Evolutionary conservation across 2,888 invertebrate species (phyloP).

Genomic region (Drepanosiphum platanoidis): DNA sequence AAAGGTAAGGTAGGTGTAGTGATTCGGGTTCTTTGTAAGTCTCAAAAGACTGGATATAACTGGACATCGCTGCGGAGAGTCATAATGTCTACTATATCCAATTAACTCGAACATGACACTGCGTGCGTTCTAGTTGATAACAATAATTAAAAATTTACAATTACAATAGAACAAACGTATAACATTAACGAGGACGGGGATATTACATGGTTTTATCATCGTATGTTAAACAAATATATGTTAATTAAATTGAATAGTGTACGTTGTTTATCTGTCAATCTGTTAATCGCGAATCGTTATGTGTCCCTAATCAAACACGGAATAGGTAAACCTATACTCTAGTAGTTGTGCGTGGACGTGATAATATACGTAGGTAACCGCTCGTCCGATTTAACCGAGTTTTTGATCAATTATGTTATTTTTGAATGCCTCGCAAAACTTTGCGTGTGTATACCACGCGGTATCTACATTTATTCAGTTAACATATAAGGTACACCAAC

Average conservation of each 20-base stretch:
- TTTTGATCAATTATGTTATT: background rate
- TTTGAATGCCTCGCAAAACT: background rate
- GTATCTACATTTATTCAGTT: too few species aligned
- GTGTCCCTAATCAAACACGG: background rate
- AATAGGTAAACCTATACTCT: background rate
- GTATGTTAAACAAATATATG: background rate
- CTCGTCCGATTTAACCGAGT: background rate
- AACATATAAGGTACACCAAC: background rate
- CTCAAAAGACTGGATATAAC: background rate
- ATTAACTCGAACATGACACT: background rate
- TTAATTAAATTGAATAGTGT: background rate
- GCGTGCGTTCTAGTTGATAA: background rate
- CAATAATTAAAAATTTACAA: too few species aligned
- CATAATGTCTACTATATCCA: background rate
- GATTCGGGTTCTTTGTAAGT: background rate
- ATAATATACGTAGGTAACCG: too few species aligned
- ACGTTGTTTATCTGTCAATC: background rate
- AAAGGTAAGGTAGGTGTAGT: too few species aligned
- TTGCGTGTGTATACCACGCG: too few species aligned
- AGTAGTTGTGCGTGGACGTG: background rate
- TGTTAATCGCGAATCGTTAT: background rate
- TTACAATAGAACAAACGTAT: too few species aligned
- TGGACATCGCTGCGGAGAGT: background rate
- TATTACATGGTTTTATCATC: too few species aligned
- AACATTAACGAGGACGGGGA: too few species aligned